Conservation (phyloP, 2,888 invertebrate species). For the Spodoptera exigua region DNA sequence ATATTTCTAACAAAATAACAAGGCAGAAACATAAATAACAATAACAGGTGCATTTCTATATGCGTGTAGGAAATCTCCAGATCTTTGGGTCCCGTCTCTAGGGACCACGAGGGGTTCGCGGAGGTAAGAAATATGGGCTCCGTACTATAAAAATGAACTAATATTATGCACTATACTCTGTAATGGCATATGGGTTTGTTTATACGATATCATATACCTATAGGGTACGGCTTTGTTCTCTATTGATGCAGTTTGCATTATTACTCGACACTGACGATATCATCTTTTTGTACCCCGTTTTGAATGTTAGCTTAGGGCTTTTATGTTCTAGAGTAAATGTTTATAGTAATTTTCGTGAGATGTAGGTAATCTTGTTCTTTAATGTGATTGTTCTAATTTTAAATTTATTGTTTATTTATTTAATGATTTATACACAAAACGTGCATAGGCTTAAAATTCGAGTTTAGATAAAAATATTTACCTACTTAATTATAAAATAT, state of each 20-base stretch:
- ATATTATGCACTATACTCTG: conserved; percentile 84
- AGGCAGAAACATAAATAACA: conserved; percentile 62
- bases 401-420: too few species aligned
- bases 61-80: conserved; percentile 60
- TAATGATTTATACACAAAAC: too few species aligned
- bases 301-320: too few species aligned
- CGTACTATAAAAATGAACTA: conserved; percentile 82
- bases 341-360: too few species aligned
- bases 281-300: too few species aligned
- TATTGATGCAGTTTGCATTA: not conserved
- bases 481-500: too few species aligned
- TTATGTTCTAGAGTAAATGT: too few species aligned
- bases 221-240: conserved; percentile 12
- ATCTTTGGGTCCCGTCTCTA: conserved; percentile 71
- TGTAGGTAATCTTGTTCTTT: too few species aligned
- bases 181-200: conserved; percentile 54
- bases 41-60: conserved; percentile 82
- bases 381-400: too few species aligned
- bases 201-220: conserved; percentile 23
- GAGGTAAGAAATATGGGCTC: conserved; percentile 76
- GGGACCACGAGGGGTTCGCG: conserved; percentile 68
- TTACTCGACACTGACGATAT: too few species aligned
- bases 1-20: conserved; percentile 6
- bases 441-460: too few species aligned
- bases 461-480: too few species aligned